Base-by-base conservation (phyloP, 2,888 invertebrate species). In the Agapostemon virescens region DNA sequence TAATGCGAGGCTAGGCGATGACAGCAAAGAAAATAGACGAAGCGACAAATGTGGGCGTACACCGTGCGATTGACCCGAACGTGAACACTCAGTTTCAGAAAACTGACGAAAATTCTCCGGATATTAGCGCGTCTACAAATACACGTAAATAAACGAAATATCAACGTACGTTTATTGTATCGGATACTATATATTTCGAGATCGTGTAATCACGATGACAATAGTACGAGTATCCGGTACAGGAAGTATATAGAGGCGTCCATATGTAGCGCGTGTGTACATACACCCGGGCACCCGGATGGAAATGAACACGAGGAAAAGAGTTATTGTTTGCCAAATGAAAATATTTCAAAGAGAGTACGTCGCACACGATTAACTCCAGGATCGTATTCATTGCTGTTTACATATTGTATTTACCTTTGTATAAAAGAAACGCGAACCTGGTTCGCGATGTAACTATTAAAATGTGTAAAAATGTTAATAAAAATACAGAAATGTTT, bases 401-500 rank as follows among this genome's bases (percentile, higher is more conserved):
- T 88, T 88, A 89, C 83, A 88, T 33, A 52, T 63, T 38, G 86
- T 88, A 89, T 89, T 84, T 86, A 91, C 85, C 88, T 90, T 92
- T 92, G 90, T 92, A 92, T 90, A 90, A 91, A 91, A 89, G 87
- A 86, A 88, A 87, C 89, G 83, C 85, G 89, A 89, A 86, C 85
- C 79, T 85, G 88, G 88, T 91, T 90, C 87, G 89, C 88, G 87
- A 90, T 90, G 89, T 91, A 90, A 90, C 87, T 90, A 90, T 88
- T 89, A 86, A 86, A 88, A 88, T 89, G 86, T 92, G 91, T 92
- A 91, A 91, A 92, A 91, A 90, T 92, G 92, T 92, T 92, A 91
- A 92, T 92, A 92, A 92, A 91, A 89, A 88, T 88, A 85, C 89
- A 88, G 91, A 91, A 91, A 91, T 91, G 92, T 92, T 92, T 92